A percentile compares a stretch with the other conserved stretches of the same genome.
Conservation (phyloP, 1,140 invertebrate species). For the Dryas iulia region DNA sequence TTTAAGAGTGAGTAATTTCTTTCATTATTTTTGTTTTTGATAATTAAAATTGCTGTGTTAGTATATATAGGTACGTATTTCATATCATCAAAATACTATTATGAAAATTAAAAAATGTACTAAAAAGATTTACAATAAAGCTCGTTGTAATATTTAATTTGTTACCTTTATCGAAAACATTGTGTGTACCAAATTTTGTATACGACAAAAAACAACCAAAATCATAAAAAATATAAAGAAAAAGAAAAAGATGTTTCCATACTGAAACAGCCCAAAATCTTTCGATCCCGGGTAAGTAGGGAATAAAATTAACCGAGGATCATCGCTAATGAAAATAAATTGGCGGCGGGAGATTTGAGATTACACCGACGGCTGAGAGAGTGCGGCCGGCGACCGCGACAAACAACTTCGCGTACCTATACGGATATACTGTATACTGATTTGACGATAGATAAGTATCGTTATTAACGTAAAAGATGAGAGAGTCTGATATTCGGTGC, state of each 20-base stretch:
- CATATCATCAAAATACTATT: too few species aligned
- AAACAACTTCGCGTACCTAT: constrained; percentile 42
- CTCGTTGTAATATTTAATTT: too few species aligned
- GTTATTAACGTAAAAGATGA: neutral
- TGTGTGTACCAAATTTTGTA: too few species aligned
- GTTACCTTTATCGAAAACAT: too few species aligned
- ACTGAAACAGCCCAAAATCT: constrained; percentile 39
- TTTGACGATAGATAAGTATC: neutral
- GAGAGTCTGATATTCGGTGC: too few species aligned
- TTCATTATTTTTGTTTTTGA: too few species aligned
- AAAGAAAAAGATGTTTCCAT: constrained; percentile 39
- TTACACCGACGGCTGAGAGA: constrained; percentile 55
- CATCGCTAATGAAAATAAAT: constrained; percentile 82
- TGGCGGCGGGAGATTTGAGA: constrained; percentile 80
- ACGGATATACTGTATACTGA: constrained; percentile 24
- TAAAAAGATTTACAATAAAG: too few species aligned
- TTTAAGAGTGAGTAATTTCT: too few species aligned
- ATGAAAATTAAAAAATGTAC: too few species aligned
- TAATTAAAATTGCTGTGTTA: too few species aligned
- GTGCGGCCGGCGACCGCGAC: constrained; percentile 37
- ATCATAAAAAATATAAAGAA: neutral
- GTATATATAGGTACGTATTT: too few species aligned
- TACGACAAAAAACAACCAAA: too few species aligned
- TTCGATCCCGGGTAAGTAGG: constrained; percentile 75
- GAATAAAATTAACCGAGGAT: constrained; percentile 82